Evolutionary conservation across 2,113 vertebrate genomes (phyloP), one percentile per base, ranked within the genome.

Genomic region (Jacana jacana): DNA sequence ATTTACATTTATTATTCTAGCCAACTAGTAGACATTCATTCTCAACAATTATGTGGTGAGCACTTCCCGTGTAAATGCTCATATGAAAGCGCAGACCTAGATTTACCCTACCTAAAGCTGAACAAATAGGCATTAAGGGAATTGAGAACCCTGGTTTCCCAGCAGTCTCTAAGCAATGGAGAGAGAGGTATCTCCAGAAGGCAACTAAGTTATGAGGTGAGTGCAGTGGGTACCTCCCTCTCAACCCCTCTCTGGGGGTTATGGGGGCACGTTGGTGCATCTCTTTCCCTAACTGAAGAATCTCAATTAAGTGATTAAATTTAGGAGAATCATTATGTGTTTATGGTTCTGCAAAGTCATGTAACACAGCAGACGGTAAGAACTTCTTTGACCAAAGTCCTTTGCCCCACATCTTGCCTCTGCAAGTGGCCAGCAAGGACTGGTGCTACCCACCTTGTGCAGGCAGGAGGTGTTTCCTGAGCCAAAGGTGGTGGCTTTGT

Each of bases 241-340:
- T 94, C 44, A 40, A 16, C 7, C 5, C 16, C 24, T 73, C 31
- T 73, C 25, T 46, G 58, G 37, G 23, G 16, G 4, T 22, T 22
- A 2, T 17, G 7, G 4, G 4, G 35, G 6, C 18, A 44, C 49
- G 11, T 40, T 19, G 4, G 4, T 30, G 7, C 31, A 37, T 28
- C 30, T 93, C 7, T 2, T 76, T 80, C 70, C 57, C 44, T 54
- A 28, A 37, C 14, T 25, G 19, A 66, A 80, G 31, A 65, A 81
- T 54, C 39, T 78, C 64, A 63, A 19, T 49, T n/a, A 31, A 48
- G 28, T 23, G 28, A 42, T 66, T 52, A 54, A 8, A 63, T 71
- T 46, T 71, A 75, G 35, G 39, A 75, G 20, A 63, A 1, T 1
- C 5, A 0, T 37, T 27, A 3, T 37, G 27, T 17, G 1, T 70